Conservation (phyloP, 2,797 vertebrate species). For the Macropodus opercularis region DNA sequence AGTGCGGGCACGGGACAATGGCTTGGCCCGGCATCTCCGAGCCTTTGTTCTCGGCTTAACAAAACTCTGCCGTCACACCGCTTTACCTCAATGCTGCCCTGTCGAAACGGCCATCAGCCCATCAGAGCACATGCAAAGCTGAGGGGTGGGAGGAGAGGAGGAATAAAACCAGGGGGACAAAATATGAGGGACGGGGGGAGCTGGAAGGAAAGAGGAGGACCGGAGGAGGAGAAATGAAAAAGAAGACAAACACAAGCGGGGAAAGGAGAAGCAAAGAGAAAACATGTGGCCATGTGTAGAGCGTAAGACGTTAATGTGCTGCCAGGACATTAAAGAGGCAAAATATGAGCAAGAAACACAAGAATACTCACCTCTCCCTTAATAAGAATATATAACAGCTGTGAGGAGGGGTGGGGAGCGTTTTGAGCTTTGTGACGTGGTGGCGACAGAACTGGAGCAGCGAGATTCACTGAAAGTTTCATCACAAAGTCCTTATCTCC, state of each 20-base stretch:
- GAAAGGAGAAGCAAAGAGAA: background rate
- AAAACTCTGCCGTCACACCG: constrained; percentile 97
- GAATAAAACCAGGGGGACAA: background rate
- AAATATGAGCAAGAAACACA: constrained; percentile 42
- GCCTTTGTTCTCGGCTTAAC: constrained; percentile 98
- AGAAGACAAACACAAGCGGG: background rate
- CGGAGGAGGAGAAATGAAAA: constrained; percentile 9
- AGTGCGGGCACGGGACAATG: constrained; percentile 90
- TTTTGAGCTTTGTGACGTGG: constrained; percentile 51
- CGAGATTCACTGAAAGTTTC: constrained; percentile 79
- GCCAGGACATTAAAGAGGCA: constrained; percentile 71
- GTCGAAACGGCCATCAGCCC: constrained; percentile 94
- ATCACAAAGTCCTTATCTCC: constrained; percentile 70
- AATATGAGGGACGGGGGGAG: constrained; percentile 14
- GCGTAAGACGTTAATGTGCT: constrained; percentile 43
- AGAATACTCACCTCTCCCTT: constrained; percentile 49
- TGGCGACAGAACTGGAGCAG: constrained; percentile 81
- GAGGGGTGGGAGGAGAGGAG: constrained; percentile 43
- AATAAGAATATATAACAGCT: constrained; percentile 64
- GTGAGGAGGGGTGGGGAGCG: constrained; percentile 21
- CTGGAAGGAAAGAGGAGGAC: constrained; percentile 37
- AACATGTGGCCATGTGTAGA: constrained; percentile 20
- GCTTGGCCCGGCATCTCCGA: constrained; percentile 74
- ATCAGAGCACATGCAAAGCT: constrained; percentile 91
- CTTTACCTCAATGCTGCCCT: constrained; percentile 94